Base-by-base conservation (phyloP, 2,888 invertebrate genomes). In the Bhutanitis thaidina region DNA sequence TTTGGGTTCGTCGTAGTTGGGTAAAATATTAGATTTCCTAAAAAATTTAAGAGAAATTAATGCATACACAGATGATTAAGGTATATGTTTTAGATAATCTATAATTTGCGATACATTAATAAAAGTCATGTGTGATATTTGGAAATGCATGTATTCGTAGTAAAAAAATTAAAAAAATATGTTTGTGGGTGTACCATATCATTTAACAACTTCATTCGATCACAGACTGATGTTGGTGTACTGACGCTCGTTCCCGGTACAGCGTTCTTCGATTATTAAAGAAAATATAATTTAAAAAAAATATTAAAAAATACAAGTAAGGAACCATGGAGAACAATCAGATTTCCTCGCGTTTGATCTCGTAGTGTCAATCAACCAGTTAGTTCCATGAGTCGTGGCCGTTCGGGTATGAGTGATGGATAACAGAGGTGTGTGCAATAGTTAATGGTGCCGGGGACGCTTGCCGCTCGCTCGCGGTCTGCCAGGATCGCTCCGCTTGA, bases 121-220 rank as follows among this genome's bases (percentile, higher is more conserved):
- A 5, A 20, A 20, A 20, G 20, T 3, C 20, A 20, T 20, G 3
- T 20, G n/a, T n/a, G n/a, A 12, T 29, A 15, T 48, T 48, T 40
- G 3, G 13, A 29, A 48, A 48, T 41, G 48, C 48, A 41, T 48
- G 15, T 48, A 48, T 48, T 48, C 35, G 30, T n/a, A 30, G n/a
- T 1, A 46, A 48, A 48, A 35, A 41, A 14, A 34, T 16, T 30
- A 30, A 32, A 41, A 41, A 41, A 41, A 30, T n/a, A 30, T 9
- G n/a, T n/a, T n/a, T n/a, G n/a, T n/a, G n/a, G n/a, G n/a, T n/a
- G n/a, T 30, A 30, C 2, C 9, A 30, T 30, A 29, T 29, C n/a
- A n/a, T 29, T 9, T 29, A 5, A 3, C 5, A 20, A 20, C 2
- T 20, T 5, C 2, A 20, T 20, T 20, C 5, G 5, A 20, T 20